A percentile compares a stretch with the other conserved stretches of the same genome.
These are phyloP conservation scores for Ostrea edulis DNA, from an alignment of 1,140 invertebrate genomes.

Conservation along the genomic window DNA sequence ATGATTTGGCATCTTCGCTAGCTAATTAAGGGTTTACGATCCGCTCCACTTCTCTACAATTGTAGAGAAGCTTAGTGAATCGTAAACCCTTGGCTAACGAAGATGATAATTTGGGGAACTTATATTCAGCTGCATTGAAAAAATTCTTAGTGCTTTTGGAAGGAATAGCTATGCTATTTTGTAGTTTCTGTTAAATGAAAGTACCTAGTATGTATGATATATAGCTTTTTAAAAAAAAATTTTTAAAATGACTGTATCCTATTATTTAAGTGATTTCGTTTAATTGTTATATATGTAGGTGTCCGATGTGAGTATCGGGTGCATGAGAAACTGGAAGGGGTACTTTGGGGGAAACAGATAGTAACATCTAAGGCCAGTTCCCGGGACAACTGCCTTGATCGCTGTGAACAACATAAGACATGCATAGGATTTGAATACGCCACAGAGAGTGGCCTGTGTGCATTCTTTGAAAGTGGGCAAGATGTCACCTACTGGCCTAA, in stretches of 20 bases:
- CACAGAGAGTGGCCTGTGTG: constrained; percentile 34
- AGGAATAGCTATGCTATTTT: too few species aligned
- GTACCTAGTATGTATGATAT: not conserved
- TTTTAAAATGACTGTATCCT: not conserved
- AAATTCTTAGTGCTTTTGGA: too few species aligned
- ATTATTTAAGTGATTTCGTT: not conserved
- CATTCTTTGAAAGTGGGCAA: constrained; percentile 46
- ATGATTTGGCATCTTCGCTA: too few species aligned
- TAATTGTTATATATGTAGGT: constrained; percentile 2
- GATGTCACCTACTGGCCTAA: constrained; percentile 52
- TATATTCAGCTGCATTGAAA: too few species aligned
- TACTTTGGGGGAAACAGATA: constrained; percentile 50
- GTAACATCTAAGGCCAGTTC: constrained; percentile 39
- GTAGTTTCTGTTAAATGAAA: too few species aligned
- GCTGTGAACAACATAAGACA: constrained; percentile 38
- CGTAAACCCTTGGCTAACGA: too few species aligned
- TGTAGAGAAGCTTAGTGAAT: too few species aligned
- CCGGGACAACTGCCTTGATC: constrained; percentile 44
- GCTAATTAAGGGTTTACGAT: too few species aligned
- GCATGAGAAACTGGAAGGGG: constrained; percentile 42
- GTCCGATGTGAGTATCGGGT: constrained; percentile 45
- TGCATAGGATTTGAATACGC: constrained; percentile 55
- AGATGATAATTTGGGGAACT: too few species aligned
- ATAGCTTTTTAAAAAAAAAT: not conserved
- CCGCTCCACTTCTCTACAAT: too few species aligned